phyloP scores from a whole-genome alignment of 2,888 invertebrate species.

The Harmothoe impar region DNA sequence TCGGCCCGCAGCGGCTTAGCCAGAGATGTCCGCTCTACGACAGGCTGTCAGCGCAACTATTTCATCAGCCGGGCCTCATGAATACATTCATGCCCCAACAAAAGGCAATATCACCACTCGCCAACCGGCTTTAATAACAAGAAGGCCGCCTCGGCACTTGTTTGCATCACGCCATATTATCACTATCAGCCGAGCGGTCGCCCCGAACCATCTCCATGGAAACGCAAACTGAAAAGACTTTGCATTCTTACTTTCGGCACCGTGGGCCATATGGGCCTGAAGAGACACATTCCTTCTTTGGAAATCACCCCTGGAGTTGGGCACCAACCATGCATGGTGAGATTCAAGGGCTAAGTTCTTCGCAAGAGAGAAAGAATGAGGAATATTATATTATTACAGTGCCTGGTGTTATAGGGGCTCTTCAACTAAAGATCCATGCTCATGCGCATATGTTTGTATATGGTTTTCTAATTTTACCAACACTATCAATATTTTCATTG shows the following conservation, averaged over 20 bases:
- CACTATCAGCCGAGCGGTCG: not conserved
- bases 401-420: too few species aligned
- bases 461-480: too few species aligned
- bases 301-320: not conserved
- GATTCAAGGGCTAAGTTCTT: too few species aligned
- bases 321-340: not conserved
- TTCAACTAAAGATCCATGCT: too few species aligned
- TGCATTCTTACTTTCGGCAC: slow-evolving; percentile 40
- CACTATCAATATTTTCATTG: not conserved
- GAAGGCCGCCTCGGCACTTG: slow-evolving; percentile 35
- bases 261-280: not conserved
- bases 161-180: slow-evolving; percentile 55
- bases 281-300: not conserved
- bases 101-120: slow-evolving; percentile 55
- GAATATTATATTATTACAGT: too few species aligned
- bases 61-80: slow-evolving; percentile 53
- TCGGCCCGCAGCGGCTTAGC: slow-evolving; percentile 21
- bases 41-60: slow-evolving; percentile 60
- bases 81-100: slow-evolving; percentile 58
- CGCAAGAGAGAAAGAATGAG: too few species aligned
- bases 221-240: slow-evolving; percentile 21
- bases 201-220: slow-evolving; percentile 48
- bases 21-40: slow-evolving; percentile 40
- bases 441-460: too few species aligned
- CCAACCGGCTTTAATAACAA: slow-evolving; percentile 31